phyloP scores from a whole-genome alignment of 2,797 vertebrate genomes.

The Epinephelus awoara region DNA sequence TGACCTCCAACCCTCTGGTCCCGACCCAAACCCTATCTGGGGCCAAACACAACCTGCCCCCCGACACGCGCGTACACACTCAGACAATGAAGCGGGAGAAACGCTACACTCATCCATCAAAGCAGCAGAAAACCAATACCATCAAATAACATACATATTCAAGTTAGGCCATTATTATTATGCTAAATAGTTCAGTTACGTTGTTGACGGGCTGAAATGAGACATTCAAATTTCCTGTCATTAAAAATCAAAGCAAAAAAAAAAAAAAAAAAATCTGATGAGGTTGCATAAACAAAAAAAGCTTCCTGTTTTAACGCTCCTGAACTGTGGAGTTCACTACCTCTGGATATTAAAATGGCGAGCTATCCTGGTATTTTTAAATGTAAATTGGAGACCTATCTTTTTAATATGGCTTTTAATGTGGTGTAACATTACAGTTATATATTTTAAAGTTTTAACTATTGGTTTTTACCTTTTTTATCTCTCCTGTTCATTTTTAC shows the following conservation, averaged over 20 bases:
- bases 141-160: constrained; percentile 68
- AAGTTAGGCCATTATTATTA: constrained; percentile 54
- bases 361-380: too few species aligned
- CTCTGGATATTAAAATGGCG: too few species aligned
- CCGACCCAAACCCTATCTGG: constrained; percentile 65
- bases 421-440: too few species aligned
- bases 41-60: constrained; percentile 65
- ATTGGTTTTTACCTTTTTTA: too few species aligned
- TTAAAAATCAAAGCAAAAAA: not conserved
- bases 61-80: constrained; percentile 43
- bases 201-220: constrained; percentile 37
- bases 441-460: too few species aligned
- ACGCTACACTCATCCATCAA: constrained; percentile 66
- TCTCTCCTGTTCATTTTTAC: too few species aligned
- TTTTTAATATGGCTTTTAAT: too few species aligned
- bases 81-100: constrained; percentile 54
- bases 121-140: constrained; percentile 65
- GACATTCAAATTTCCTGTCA: constrained; percentile 22
- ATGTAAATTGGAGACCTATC: too few species aligned
- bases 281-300: constrained; percentile 7
- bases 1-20: constrained; percentile 53
- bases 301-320: too few species aligned
- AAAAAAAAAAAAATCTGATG: constrained; percentile 1
- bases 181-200: constrained; percentile 57
- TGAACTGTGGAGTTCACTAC: too few species aligned